Base-by-base conservation (phyloP, 2,797 vertebrate species). In the Hoplostethus mediterraneus region DNA sequence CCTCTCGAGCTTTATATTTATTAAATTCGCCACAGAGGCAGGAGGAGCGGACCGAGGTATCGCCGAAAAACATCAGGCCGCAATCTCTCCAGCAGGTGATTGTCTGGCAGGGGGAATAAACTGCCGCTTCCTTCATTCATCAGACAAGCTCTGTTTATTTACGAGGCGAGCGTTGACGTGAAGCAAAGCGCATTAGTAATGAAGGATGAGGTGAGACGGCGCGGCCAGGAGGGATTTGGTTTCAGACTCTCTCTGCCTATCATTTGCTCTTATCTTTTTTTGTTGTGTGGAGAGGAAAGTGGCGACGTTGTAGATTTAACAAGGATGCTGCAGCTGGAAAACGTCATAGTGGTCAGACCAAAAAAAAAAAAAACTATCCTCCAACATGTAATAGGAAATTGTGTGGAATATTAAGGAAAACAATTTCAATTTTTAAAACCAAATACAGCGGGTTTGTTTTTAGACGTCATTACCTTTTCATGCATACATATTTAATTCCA, bases 141-240 rank as follows among this genome's bases (percentile, higher is more conserved):
- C 82, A 80, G 80, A 83, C 70, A 38, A 73, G 33, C 74, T 71
- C 51, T 69, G 70, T 77, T 73, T 83, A 77, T 82, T 75, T 79
- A 68, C 67, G 55, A 64, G 73, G 16, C 40, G 45, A 71, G 73
- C 63, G 28, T 9, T 9, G 57, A 65, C 33, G 28, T 9, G 31
- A 75, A 63, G 77, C 63, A 45, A 45, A 67, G 52, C 67, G 71
- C 82, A 79, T 82, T 63, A 63, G 60, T 63, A 60, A 25, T 70
- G 80, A 79, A 65, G 51, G 67, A 75, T 83, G 79, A 81, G 85
- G 60, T 57, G 61, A 30, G 60, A 73, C 88, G 49, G 57, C 28
- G 1, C 28, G 45, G 56, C 28, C 42, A 64, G 36, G 42, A 57
- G 47, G 45, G 60, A 55, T 67, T 71, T 60, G 48, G 33, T 48